Evolutionary conservation across 2,113 vertebrate genomes (phyloP).

Genomic region (Bujurquina vittata): DNA sequence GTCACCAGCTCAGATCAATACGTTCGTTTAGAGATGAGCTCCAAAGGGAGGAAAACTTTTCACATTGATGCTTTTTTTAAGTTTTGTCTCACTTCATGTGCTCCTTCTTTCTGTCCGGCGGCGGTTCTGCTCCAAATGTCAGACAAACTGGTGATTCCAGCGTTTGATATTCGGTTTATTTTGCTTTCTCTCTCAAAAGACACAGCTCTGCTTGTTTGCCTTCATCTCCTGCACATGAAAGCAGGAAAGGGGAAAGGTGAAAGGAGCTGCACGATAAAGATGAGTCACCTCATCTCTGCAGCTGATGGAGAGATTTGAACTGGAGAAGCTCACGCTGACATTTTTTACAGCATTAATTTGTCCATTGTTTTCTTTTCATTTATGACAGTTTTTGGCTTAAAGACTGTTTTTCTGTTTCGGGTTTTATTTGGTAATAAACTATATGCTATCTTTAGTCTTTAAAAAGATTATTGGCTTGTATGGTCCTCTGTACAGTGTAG

Average conservation of each 20-base stretch:
- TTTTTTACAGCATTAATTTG: not conserved
- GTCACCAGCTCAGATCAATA: constrained; percentile 1
- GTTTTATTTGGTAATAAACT: not conserved
- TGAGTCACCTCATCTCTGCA: not conserved
- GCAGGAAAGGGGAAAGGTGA: not conserved
- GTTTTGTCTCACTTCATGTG: not conserved
- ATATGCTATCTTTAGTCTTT: too few species aligned
- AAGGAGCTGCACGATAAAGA: not conserved
- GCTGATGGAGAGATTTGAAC: not conserved
- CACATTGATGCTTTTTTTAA: not conserved
- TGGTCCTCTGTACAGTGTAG: not conserved
- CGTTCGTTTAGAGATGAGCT: not conserved
- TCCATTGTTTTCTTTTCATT: not conserved
- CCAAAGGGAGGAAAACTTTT: not conserved
- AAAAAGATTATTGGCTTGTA: not conserved
- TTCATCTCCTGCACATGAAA: not conserved
- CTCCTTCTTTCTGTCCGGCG: not conserved
- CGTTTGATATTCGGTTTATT: not conserved
- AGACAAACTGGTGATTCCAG: not conserved
- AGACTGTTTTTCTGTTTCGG: not conserved
- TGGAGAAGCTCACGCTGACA: not conserved
- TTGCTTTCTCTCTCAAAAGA: not conserved
- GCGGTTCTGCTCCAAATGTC: not conserved
- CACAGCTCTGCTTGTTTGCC: not conserved
- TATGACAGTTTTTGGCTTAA: not conserved